phyloP scores from a whole-genome alignment of 2,113 vertebrate genomes.

The Eublepharis macularius region DNA sequence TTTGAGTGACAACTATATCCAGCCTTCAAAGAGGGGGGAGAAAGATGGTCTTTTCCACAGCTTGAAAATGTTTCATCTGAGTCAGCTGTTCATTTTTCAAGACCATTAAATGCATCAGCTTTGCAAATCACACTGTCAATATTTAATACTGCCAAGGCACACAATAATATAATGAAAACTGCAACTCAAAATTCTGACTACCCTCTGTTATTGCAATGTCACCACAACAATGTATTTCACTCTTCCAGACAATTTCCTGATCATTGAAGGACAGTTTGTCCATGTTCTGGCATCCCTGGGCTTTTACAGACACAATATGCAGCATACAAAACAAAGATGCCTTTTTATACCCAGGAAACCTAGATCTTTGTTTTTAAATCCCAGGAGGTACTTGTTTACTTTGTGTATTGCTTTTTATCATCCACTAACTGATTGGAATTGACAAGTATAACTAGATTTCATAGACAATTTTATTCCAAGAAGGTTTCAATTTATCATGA shows the following conservation, averaged over 20 bases:
- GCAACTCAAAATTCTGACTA: slow-evolving; percentile 3
- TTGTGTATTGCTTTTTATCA: neutral
- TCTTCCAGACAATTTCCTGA: slow-evolving; percentile 43
- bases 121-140: slow-evolving; percentile 11
- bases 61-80: slow-evolving; percentile 29
- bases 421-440: slow-evolving; percentile 15
- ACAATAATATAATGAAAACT: neutral
- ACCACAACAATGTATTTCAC: slow-evolving; percentile 24
- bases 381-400: slow-evolving; percentile 43
- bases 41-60: neutral
- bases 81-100: slow-evolving; percentile 38
- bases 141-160: neutral
- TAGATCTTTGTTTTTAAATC: slow-evolving; percentile 7
- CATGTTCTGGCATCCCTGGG: neutral
- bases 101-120: slow-evolving; percentile 39
- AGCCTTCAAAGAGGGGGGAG: neutral
- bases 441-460: slow-evolving; percentile 32
- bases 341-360: slow-evolving; percentile 22
- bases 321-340: slow-evolving; percentile 39
- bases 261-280: slow-evolving; percentile 35
- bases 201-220: neutral
- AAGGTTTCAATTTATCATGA: slow-evolving; percentile 38
- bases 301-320: slow-evolving; percentile 14
- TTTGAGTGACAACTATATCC: neutral
- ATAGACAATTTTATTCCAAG: slow-evolving; percentile 16